Conservation (phyloP, 2,888 invertebrate genomes). For the Agrotis segetum region DNA sequence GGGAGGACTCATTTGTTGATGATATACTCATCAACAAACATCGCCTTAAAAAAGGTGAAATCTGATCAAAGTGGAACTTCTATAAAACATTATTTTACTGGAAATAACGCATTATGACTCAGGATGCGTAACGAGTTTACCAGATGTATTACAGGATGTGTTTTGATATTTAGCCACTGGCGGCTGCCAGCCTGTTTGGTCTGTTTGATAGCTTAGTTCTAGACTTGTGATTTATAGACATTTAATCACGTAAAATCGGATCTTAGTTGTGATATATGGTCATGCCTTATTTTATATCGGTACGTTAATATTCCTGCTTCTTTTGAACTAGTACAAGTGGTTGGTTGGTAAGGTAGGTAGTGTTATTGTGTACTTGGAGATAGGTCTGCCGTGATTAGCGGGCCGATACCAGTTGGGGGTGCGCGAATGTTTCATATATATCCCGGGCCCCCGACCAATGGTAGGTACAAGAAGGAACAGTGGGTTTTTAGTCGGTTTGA, state of each 20-base stretch:
- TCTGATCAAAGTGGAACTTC: constrained; percentile 4
- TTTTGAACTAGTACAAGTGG: too few relatives aligned
- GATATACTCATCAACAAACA: too few relatives aligned
- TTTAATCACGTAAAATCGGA: not conserved
- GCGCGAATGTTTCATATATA: too few relatives aligned
- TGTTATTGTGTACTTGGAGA: too few relatives aligned
- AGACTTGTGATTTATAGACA: not conserved
- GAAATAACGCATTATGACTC: not conserved
- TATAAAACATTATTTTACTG: not conserved
- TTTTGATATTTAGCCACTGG: constrained; percentile 41
- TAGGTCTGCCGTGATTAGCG: too few relatives aligned
- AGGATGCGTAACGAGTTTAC: constrained; percentile 35
- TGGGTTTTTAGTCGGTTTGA: too few relatives aligned
- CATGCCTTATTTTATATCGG: not conserved
- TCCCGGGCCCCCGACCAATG: too few relatives aligned
- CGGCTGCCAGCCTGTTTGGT: not conserved
- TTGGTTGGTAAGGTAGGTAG: too few relatives aligned
- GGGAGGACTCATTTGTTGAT: too few relatives aligned
- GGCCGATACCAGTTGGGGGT: too few relatives aligned
- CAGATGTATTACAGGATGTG: constrained; percentile 44
- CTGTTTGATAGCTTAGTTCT: constrained; percentile 4
- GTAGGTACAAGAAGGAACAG: too few relatives aligned
- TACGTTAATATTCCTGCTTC: not conserved
- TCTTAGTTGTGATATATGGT: not conserved
- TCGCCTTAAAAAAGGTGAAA: too few relatives aligned